A percentile compares a stretch with the other conserved stretches of the same genome.
phyloP scores from a whole-genome alignment of 2,113 vertebrate genomes.

The Benitochromis conjunctus region DNA sequence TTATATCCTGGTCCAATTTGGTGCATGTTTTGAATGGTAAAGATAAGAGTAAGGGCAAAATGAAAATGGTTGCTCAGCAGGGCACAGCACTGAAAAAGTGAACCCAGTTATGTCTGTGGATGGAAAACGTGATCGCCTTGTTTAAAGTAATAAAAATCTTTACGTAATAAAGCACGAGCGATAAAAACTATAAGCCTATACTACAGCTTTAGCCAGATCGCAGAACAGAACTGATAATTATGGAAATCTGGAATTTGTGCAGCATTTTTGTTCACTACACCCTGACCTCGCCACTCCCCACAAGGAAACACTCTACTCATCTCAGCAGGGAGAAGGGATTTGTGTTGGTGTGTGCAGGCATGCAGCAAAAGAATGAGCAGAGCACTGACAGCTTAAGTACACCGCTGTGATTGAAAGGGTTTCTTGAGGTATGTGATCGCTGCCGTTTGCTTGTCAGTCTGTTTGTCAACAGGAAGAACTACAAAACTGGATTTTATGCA shows the following conservation, averaged over 20 bases:
- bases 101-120: not conserved
- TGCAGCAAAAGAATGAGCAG: slow-evolving; percentile 11
- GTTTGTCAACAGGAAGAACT: not conserved
- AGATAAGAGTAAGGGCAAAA: not conserved
- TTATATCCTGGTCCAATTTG: not conserved
- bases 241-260: not conserved
- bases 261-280: not conserved
- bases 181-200: not conserved
- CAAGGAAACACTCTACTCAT: not conserved
- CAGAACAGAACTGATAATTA: not conserved
- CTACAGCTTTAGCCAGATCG: not conserved
- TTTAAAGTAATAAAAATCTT: not conserved
- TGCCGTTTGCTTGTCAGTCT: not conserved
- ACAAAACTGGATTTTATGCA: not conserved
- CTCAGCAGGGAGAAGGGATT: slow-evolving; percentile 2
- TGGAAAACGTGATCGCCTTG: not conserved
- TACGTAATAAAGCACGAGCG: not conserved
- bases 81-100: not conserved
- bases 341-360: slow-evolving; percentile 10
- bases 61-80: not conserved
- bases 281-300: slow-evolving; percentile 3
- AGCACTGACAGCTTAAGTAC: slow-evolving; percentile 7
- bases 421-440: not conserved
- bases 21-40: not conserved
- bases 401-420: slow-evolving; percentile 3